Conservation (phyloP, 2,888 invertebrate genomes). For the Xestobium rufovillosum region DNA sequence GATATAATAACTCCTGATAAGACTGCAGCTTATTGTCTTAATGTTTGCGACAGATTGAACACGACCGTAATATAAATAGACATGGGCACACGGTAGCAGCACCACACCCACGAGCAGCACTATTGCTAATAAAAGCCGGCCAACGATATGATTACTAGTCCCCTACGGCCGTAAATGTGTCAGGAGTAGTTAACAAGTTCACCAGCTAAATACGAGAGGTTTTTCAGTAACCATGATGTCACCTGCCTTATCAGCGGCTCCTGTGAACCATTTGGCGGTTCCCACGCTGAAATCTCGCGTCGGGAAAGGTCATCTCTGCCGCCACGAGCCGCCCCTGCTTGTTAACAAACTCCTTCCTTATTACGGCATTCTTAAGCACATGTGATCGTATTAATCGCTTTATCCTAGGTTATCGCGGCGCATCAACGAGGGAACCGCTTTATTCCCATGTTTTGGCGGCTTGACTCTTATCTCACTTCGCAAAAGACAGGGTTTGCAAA, state of each 20-base stretch:
- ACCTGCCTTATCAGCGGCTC: conserved; percentile 19
- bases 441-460: conserved; percentile 1
- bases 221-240: no score
- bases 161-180: conserved; percentile 25
- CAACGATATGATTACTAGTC: conserved; percentile 26
- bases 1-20: conserved; percentile 33
- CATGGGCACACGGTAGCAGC: conserved; percentile 23
- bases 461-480: no score
- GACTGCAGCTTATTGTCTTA: conserved; percentile 37
- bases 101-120: conserved; percentile 15
- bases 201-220: no score
- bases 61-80: conserved; percentile 37
- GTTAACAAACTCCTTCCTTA: conserved; percentile 40
- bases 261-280: conserved; percentile 24
- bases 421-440: conserved; percentile 32
- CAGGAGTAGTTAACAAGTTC: conserved; percentile 20
- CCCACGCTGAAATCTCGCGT: conserved; percentile 24
- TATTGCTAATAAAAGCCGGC: conserved; percentile 23
- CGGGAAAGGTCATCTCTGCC: conserved; percentile 15
- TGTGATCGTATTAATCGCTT: conserved; percentile 27
- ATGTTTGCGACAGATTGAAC: conserved; percentile 38
- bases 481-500: no score
- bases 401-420: conserved; percentile 36
- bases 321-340: conserved; percentile 30
- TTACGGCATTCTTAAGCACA: conserved; percentile 37